Base-by-base conservation (phyloP, 1,140 invertebrate genomes). In the Spodoptera frugiperda region DNA sequence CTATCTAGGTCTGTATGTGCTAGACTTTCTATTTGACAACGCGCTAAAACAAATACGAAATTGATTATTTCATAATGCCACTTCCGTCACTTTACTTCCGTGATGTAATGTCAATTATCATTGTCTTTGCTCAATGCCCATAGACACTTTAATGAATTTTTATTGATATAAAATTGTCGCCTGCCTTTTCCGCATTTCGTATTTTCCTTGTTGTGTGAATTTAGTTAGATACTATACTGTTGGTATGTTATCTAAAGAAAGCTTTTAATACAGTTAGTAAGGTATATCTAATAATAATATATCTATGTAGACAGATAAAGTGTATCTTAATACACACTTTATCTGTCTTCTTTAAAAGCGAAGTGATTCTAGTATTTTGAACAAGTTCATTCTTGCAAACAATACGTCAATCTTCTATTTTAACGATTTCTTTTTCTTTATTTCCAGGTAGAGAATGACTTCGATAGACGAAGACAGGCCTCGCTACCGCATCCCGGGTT, bases 361-460 rank as follows among this genome's bases (percentile, higher is more conserved):
- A 25, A 25, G 25, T 25, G 2, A 25, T 25, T 25, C 21, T 25
- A 3, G 1, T 25, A 25, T 25, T 25, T 25, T 3, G 3, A 25
- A 25, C 25, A 25, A 25, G 3, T 3, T 3, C 2, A 3, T 0
- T 3, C 25, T 25, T 25, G 25, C n/a, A n/a, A 25, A 3, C 25
- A 25, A 25, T 25, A 25, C 2, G 25, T 3, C 25, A 3, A 2
- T 2, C 1, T 1, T 25, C 1, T 25, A 25, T 25, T 46, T 46
- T 49, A 67, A 67, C 44, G 3, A 9, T 4, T 65, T 21, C 48
- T n/a, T 46, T 55, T 12, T 48, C n/a, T 53, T 59, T 71, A 17
- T 72, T 77, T 61, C 33, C 91, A 94, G 92, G 85, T 91, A 85
- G 92, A 94, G 84, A 93, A 94, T 90, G 91, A 94, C 54, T 94